A percentile compares a stretch with the other conserved stretches of the same genome.
phyloP scores from a whole-genome alignment of 2,797 vertebrate species.

The Taeniopygia guttata region DNA sequence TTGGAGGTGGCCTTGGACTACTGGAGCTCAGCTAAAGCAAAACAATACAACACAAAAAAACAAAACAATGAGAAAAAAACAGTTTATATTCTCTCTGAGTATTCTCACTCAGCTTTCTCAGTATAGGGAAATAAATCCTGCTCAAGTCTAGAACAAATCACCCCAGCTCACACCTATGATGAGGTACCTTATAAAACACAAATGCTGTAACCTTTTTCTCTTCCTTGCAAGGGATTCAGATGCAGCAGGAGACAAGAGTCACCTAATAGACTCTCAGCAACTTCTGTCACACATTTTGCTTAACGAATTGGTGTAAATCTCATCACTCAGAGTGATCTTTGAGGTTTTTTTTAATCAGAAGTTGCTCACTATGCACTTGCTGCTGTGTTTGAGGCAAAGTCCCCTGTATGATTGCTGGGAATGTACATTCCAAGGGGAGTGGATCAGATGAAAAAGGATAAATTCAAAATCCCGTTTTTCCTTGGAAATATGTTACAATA shows the following conservation, averaged over 20 bases:
- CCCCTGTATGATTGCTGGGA: not conserved
- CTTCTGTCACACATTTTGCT: not conserved
- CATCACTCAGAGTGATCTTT: not conserved
- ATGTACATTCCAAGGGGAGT: not conserved
- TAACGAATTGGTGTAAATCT: not conserved
- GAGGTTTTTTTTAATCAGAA: not conserved
- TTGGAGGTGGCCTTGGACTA: conserved; percentile 59
- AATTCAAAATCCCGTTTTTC: not conserved
- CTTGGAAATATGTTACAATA: not conserved
- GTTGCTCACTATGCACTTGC: not conserved
- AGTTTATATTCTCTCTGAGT: not conserved
- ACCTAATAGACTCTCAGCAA: not conserved
- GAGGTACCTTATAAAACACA: not conserved
- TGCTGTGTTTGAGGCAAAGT: not conserved
- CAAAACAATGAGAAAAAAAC: fast-evolving
- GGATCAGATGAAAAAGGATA: not conserved
- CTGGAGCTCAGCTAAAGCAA: conserved; percentile 11
- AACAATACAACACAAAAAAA: not conserved
- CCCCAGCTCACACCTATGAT: not conserved
- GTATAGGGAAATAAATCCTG: conserved; percentile 20
- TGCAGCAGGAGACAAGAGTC: not conserved
- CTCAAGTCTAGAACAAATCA: not conserved
- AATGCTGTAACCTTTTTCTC: not conserved
- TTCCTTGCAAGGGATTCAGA: not conserved
- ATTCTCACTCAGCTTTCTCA: not conserved